Evolutionary conservation across 2,888 invertebrate genomes (phyloP).

Genomic region (Quadroppia sp.): DNA sequence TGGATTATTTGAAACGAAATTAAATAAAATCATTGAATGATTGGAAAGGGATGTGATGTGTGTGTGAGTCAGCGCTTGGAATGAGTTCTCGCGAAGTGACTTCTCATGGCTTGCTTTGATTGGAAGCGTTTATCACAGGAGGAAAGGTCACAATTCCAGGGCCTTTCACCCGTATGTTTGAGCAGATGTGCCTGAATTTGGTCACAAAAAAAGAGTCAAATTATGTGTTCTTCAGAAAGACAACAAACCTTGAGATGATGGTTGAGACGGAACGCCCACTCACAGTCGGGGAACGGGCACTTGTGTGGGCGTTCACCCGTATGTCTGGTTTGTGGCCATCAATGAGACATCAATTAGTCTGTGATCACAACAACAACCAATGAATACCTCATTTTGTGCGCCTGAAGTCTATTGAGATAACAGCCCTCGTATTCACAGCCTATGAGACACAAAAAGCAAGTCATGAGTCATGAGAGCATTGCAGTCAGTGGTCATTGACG

Average conservation of each 20-base stretch:
- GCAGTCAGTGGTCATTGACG: too few relatives aligned
- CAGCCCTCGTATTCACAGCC: slow-evolving; percentile 19
- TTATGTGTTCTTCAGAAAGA: too few relatives aligned
- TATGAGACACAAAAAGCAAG: too few relatives aligned
- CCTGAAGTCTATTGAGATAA: background rate
- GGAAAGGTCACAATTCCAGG: background rate
- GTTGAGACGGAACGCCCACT: background rate
- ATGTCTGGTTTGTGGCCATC: background rate
- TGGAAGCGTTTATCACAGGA: slow-evolving; percentile 17
- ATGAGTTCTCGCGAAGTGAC: background rate
- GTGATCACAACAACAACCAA: too few relatives aligned
- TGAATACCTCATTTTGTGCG: background rate
- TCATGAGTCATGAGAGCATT: too few relatives aligned
- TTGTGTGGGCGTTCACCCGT: background rate
- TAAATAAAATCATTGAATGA: too few relatives aligned
- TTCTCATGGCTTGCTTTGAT: slow-evolving; percentile 21
- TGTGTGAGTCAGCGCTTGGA: background rate
- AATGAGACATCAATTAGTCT: too few relatives aligned
- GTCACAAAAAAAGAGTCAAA: too few relatives aligned
- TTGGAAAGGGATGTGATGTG: too few relatives aligned
- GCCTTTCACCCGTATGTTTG: slow-evolving; percentile 13
- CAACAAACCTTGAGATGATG: slow-evolving; percentile 1
- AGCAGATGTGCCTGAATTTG: background rate
- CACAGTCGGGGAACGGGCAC: background rate
- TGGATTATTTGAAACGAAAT: too few relatives aligned